Evolutionary conservation across 2,888 invertebrate species (phyloP).

Genomic region (Kuschelorhynchus macadamiae): DNA sequence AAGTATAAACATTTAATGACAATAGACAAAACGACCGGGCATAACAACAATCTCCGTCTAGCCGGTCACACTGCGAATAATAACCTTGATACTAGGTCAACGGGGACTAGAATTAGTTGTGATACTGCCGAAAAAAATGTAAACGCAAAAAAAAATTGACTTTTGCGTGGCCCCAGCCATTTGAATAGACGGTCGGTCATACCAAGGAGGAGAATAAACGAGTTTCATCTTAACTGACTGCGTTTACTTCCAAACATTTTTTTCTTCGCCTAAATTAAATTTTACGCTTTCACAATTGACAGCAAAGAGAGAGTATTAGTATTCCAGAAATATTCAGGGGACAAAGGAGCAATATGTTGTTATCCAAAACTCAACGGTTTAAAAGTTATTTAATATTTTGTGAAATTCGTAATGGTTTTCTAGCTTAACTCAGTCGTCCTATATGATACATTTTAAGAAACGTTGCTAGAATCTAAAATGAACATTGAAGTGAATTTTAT

Average conservation of each 20-base stretch:
- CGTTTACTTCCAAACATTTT: constrained; percentile 27
- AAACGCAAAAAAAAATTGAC: constrained; percentile 39
- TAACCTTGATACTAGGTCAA: constrained; percentile 38
- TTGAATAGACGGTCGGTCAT: constrained; percentile 31
- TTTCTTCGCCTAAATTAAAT: too few species aligned
- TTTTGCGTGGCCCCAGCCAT: constrained; percentile 40
- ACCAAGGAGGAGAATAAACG: constrained; percentile 14
- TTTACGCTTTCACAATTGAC: too few species aligned
- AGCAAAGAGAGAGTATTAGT: too few species aligned
- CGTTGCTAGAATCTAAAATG: too few species aligned
- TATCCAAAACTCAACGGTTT: too few species aligned
- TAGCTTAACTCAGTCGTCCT: too few species aligned
- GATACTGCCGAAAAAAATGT: constrained; percentile 27
- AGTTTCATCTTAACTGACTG: constrained; percentile 15
- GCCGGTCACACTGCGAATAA: constrained; percentile 30
- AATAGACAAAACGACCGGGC: constrained; percentile 40
- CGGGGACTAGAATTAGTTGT: constrained; percentile 18
- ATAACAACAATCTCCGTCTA: constrained; percentile 43
- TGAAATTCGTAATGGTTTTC: too few species aligned
- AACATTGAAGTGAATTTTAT: too few species aligned
- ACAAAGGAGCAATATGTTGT: too few species aligned
- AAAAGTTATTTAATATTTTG: too few species aligned
- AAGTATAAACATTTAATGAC: constrained; percentile 19
- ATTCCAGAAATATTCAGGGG: too few species aligned
- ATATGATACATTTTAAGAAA: too few species aligned